Conservation (phyloP, 2,113 vertebrate genomes). For the Thryonomys swinderianus region DNA sequence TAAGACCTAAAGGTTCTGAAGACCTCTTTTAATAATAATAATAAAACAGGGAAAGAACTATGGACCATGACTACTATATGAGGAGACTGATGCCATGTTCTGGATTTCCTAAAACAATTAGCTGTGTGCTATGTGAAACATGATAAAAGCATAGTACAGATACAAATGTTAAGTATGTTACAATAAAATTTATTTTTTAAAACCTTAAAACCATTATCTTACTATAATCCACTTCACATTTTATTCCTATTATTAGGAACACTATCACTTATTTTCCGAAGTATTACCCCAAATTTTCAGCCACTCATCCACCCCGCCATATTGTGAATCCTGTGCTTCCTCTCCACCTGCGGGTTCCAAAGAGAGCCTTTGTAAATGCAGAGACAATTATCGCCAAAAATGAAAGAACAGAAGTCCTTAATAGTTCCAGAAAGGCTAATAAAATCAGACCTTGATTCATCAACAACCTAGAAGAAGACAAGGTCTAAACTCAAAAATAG, state of each 20-base stretch:
- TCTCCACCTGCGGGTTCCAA: conserved; percentile 54
- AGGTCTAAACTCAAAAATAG: conserved; percentile 52
- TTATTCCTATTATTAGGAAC: background rate
- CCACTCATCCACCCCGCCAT: conserved; percentile 64
- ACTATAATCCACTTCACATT: background rate
- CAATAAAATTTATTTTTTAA: background rate
- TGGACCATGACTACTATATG: background rate
- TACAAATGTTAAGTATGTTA: background rate
- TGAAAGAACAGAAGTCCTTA: conserved; percentile 24
- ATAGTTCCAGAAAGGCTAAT: conserved; percentile 55
- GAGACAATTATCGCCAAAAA: conserved; percentile 71
- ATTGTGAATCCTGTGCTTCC: conserved; percentile 56
- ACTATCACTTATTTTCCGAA: background rate
- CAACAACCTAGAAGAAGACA: conserved; percentile 4
- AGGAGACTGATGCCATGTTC: background rate
- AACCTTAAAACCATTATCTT: background rate
- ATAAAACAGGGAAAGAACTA: background rate
- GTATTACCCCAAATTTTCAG: conserved; percentile 59
- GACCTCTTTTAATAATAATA: background rate
- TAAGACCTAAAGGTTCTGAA: background rate
- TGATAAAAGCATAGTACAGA: background rate
- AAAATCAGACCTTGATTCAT: conserved; percentile 29
- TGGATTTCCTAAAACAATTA: background rate
- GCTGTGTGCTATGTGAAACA: background rate
- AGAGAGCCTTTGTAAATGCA: conserved; percentile 70